phyloP scores from a whole-genome alignment of 2,888 invertebrate genomes.

The Callosobruchus maculatus region DNA sequence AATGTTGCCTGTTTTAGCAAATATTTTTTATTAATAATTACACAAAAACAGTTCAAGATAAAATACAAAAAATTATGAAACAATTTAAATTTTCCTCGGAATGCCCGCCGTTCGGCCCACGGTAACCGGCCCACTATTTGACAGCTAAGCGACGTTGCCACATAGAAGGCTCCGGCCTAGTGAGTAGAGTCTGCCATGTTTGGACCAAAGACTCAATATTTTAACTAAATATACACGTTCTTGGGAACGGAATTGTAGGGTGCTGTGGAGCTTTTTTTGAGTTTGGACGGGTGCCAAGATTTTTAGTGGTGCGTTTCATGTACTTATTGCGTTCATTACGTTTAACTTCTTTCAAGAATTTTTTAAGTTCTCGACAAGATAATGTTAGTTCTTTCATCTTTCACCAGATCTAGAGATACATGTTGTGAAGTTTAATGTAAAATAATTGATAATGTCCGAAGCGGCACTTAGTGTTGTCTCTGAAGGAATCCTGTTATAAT shows the following conservation, averaged over 20 bases:
- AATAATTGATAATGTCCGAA: conserved; percentile 2
- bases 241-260: conserved; percentile 9
- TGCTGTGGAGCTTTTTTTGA: conserved; percentile 1
- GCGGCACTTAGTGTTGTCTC: conserved; percentile 15
- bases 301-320: conserved; percentile 36
- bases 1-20: too few species aligned
- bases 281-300: conserved; percentile 34
- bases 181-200: too few species aligned
- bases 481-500: conserved; percentile 36
- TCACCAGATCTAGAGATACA: background rate
- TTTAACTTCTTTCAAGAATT: background rate
- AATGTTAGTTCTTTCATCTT: background rate
- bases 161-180: too few species aligned
- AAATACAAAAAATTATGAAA: too few species aligned
- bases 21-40: too few species aligned
- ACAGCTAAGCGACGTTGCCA: too few species aligned
- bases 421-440: conserved; percentile 8
- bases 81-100: too few species aligned
- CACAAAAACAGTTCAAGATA: too few species aligned
- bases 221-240: background rate
- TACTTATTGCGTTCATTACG: conserved; percentile 36
- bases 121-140: too few species aligned
- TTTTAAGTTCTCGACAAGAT: background rate
- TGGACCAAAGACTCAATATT: too few species aligned
- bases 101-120: too few species aligned